Percentiles rank a stretch among this genome's conserved stretches.
Evolutionary conservation across 2,113 vertebrate species (phyloP).

Genomic region (Poicephalus gulielmi): DNA sequence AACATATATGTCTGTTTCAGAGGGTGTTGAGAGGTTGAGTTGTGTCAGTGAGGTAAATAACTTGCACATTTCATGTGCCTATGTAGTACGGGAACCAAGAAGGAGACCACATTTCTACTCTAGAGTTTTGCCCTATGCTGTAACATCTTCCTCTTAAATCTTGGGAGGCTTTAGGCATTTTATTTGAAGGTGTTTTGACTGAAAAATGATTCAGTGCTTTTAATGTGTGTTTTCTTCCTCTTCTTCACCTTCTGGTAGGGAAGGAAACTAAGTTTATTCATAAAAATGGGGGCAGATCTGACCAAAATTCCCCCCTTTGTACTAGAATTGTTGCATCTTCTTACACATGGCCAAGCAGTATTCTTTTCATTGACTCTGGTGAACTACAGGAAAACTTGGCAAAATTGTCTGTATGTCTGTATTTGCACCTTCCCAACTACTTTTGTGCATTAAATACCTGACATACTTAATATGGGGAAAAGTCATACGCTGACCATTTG

Average conservation of each 20-base stretch:
- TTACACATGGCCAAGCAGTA: background rate
- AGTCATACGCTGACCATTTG: background rate
- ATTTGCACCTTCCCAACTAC: background rate
- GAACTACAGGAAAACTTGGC: background rate
- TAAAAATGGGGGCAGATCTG: background rate
- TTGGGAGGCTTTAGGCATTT: background rate
- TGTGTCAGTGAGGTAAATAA: background rate
- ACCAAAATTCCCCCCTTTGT: background rate
- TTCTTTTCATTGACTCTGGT: background rate
- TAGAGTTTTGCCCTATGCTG: background rate
- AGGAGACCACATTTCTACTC: background rate
- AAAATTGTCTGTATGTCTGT: background rate
- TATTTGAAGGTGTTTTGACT: background rate
- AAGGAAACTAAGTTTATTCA: background rate
- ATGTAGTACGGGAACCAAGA: background rate
- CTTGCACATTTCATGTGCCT: background rate
- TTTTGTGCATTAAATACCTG: background rate
- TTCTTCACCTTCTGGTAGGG: background rate
- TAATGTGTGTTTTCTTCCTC: background rate
- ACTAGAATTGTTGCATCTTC: background rate
- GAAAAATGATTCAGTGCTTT: background rate
- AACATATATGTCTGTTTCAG: background rate
- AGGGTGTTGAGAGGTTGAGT: background rate
- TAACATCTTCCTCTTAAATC: background rate
- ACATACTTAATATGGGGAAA: background rate